Conservation (phyloP, 2,113 vertebrate genomes). For the Daphoenositta chrysoptera region DNA sequence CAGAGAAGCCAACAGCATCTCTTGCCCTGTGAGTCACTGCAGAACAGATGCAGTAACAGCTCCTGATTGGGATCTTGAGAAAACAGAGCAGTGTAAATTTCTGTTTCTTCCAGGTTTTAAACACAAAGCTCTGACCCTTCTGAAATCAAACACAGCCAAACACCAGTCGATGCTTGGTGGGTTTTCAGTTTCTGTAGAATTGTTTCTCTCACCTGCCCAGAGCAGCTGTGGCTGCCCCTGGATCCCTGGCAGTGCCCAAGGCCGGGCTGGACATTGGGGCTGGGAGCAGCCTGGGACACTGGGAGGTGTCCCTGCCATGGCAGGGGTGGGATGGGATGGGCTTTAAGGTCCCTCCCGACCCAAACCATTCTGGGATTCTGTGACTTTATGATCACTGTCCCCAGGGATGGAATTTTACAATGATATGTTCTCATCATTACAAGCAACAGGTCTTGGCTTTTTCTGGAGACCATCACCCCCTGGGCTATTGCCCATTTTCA, state of each 20-base stretch:
- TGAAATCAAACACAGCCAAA: not conserved
- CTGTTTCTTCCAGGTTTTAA: not conserved
- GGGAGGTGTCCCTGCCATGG: not conserved
- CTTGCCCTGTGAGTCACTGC: constrained; percentile 8
- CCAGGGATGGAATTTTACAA: not conserved
- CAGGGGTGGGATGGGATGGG: not conserved
- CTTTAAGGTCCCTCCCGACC: not conserved
- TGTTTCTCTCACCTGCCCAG: not conserved
- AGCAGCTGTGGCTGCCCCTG: not conserved
- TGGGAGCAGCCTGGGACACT: rapidly evolving
- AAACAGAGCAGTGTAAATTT: not conserved
- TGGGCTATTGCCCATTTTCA: not conserved
- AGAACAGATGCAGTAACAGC: not conserved
- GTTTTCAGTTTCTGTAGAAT: not conserved
- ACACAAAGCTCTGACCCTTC: not conserved
- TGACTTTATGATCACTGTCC: not conserved
- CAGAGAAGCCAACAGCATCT: not conserved
- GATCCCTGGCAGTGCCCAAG: not conserved
- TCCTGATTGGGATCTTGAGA: not conserved
- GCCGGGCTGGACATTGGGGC: rapidly evolving
- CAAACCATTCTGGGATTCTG: not conserved
- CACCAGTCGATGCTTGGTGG: not conserved
- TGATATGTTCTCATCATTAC: not conserved
- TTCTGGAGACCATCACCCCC: not conserved
- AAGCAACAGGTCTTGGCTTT: not conserved